These are phyloP conservation scores for Steinernema carpocapsae DNA, from an alignment of 2,888 invertebrate genomes.

Conservation along the genomic window DNA sequence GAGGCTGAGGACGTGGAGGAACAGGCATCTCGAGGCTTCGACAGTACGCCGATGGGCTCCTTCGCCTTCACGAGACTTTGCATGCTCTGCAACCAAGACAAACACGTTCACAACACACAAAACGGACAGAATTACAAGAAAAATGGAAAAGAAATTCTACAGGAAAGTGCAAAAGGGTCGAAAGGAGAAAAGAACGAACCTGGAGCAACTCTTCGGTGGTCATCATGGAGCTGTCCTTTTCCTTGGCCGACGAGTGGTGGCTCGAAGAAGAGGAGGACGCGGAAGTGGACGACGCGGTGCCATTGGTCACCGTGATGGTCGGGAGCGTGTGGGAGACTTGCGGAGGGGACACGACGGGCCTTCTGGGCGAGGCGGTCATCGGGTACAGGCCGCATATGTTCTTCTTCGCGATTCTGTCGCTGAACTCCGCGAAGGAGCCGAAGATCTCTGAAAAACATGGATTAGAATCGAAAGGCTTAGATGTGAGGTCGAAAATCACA, in stretches of 20 bases:
- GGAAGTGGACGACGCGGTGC: background rate
- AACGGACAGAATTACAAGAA: slow-evolving; percentile 19
- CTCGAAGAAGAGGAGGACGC: background rate
- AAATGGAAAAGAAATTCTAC: background rate
- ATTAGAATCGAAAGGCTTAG: too few species aligned
- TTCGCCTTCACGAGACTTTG: slow-evolving; percentile 15
- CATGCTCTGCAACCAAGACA: slow-evolving; percentile 33
- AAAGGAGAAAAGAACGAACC: slow-evolving; percentile 18
- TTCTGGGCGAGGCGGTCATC: background rate
- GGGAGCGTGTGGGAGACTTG: background rate
- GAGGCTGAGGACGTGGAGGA: background rate
- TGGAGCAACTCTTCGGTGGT: slow-evolving; percentile 31
- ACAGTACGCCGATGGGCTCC: slow-evolving; percentile 7
- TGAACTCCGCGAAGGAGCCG: slow-evolving; percentile 9
- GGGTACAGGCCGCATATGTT: background rate
- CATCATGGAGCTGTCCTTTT: background rate
- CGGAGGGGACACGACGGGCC: background rate
- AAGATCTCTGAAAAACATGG: slow-evolving; percentile 15
- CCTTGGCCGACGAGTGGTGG: background rate
- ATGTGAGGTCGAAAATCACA: background rate
- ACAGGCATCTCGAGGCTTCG: background rate
- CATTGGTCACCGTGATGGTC: background rate
- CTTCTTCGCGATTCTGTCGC: background rate
- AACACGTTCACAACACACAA: slow-evolving; percentile 26
- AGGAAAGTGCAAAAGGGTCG: background rate